phyloP scores from a whole-genome alignment of 2,113 vertebrate species.

The Psammodynastes pulverulentus region DNA sequence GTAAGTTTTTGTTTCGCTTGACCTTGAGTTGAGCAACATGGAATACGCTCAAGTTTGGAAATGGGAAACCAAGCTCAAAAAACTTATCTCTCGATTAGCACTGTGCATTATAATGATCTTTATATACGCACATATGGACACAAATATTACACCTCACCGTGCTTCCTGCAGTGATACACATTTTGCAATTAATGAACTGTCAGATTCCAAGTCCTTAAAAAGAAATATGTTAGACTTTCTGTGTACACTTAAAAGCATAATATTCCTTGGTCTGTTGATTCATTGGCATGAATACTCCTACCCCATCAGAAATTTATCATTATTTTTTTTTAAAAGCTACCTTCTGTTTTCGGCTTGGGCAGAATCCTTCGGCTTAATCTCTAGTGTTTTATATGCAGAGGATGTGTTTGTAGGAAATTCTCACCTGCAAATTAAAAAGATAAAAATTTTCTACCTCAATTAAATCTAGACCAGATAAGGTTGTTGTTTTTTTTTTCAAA shows the following conservation, averaged over 20 bases:
- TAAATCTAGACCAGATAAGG: neutral
- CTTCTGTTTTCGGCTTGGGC: neutral
- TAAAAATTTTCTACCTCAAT: neutral
- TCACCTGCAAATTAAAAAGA: neutral
- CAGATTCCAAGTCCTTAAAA: neutral
- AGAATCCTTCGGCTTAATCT: neutral
- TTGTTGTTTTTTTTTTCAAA: neutral
- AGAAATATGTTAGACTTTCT: neutral
- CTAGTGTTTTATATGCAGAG: neutral
- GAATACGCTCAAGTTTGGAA: neutral
- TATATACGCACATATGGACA: neutral
- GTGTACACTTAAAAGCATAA: neutral
- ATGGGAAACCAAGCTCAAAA: neutral
- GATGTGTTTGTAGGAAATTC: neutral
- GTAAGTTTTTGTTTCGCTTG: neutral
- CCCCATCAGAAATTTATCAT: neutral
- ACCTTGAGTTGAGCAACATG: neutral
- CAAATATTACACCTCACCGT: neutral
- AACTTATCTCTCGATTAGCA: neutral
- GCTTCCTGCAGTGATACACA: neutral
- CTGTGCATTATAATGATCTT: neutral
- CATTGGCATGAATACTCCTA: neutral
- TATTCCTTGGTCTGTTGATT: conserved; percentile 6
- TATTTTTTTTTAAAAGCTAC: no score
- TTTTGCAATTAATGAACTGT: conserved; percentile 13